Evolutionary conservation across 2,888 invertebrate genomes (phyloP).

Genomic region (Conomelus anceps): DNA sequence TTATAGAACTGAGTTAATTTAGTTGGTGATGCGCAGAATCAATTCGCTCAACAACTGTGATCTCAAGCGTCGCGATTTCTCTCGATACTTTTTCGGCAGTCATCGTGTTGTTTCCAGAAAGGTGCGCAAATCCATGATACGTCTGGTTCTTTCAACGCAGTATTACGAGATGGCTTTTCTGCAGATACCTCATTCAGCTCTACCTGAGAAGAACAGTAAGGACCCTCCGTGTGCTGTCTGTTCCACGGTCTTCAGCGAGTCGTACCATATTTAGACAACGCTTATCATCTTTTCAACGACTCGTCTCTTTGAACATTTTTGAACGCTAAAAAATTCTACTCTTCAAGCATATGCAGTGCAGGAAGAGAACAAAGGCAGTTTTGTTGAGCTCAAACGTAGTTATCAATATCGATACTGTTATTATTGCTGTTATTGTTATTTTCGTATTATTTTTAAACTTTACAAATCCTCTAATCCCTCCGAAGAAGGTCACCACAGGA

Average conservation of each 20-base stretch:
- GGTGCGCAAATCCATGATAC: background rate
- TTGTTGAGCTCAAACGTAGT: background rate
- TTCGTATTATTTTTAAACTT: background rate
- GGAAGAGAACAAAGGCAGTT: background rate
- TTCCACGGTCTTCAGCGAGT: background rate
- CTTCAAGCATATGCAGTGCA: background rate
- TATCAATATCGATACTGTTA: too few species aligned
- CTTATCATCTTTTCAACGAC: too few species aligned
- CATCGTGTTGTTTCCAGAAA: background rate
- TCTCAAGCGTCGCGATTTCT: background rate
- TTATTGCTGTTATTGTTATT: background rate
- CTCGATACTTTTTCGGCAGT: background rate
- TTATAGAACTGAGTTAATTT: background rate
- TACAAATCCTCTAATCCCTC: too few species aligned
- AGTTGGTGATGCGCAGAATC: background rate
- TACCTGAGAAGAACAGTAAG: slow-evolving; percentile 37
- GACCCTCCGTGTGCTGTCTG: slow-evolving; percentile 32
- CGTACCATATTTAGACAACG: background rate
- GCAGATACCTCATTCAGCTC: slow-evolving; percentile 36
- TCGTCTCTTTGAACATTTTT: background rate
- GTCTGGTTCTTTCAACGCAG: slow-evolving; percentile 15
- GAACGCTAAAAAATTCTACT: too few species aligned
- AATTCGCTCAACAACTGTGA: background rate
- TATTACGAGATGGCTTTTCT: slow-evolving; percentile 35
- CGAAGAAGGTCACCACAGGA: too few species aligned